phyloP scores from a whole-genome alignment of 2,888 invertebrate genomes.

The Melikaiella ostensackeni region DNA sequence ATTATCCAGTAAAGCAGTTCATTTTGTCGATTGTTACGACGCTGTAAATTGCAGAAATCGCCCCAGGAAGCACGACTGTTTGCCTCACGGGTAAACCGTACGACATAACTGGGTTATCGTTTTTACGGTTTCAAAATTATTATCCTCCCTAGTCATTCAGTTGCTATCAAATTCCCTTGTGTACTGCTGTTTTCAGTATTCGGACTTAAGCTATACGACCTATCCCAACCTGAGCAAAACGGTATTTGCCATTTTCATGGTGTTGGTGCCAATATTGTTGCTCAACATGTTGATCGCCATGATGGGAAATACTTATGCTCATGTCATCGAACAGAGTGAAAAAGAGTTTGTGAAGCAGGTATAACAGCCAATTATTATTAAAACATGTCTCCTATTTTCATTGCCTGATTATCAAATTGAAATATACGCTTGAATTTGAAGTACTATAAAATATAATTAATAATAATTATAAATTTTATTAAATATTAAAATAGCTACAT shows the following conservation, averaged over 20 bases:
- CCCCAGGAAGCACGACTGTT: conserved; percentile 34
- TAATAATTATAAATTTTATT: too few species aligned
- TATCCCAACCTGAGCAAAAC: conserved; percentile 96
- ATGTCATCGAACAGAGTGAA: conserved; percentile 98
- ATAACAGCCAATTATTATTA: conserved; percentile 32
- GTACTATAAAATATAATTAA: too few species aligned
- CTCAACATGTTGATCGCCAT: conserved; percentile 99
- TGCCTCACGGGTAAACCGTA: conserved; percentile 7
- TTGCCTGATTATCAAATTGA: too few species aligned
- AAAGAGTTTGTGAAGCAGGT: conserved; percentile 99
- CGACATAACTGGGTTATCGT: conserved; percentile 51
- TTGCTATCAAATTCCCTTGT: conserved; percentile 22
- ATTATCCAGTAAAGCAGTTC: conserved; percentile 20
- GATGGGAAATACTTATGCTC: conserved; percentile 99
- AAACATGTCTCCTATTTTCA: too few species aligned
- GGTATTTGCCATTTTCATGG: conserved; percentile 98
- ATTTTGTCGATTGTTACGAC: conserved; percentile 27
- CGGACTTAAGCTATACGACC: conserved; percentile 92
- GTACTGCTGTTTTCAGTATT: conserved; percentile 84
- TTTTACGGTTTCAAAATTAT: conserved; percentile 39
- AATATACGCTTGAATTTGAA: too few species aligned
- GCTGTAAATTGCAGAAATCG: conserved; percentile 22
- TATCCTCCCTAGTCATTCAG: conserved; percentile 5
- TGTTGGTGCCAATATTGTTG: conserved; percentile 96
- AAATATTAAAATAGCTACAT: too few species aligned